Conservation (phyloP, 2,113 vertebrate species). For the Turnix velox region DNA sequence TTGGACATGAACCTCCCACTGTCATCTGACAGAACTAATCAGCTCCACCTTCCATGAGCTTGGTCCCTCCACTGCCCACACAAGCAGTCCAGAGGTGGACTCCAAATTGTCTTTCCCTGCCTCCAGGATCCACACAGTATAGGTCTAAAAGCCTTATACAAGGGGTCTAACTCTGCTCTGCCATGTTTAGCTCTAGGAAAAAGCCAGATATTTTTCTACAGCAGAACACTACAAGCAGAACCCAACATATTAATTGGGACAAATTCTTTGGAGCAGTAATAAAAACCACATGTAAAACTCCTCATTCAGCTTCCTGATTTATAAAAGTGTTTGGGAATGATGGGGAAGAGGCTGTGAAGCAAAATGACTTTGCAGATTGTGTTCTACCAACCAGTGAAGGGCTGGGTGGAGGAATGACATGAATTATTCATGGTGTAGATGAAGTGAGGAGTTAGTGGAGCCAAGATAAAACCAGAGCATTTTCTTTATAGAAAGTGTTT, state of each 20-base stretch:
- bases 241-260: not conserved
- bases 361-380: not conserved
- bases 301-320: not conserved
- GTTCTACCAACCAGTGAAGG: not conserved
- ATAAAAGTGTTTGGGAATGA: not conserved
- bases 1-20: not conserved
- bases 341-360: not conserved
- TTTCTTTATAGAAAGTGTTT: not conserved
- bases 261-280: not conserved
- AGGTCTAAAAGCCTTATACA: not conserved
- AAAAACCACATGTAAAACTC: not conserved
- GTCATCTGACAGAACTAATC: not conserved
- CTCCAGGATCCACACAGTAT: not conserved
- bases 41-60: not conserved
- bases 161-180: not conserved
- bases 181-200: too few relatives aligned
- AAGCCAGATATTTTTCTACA: not conserved
- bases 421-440: not conserved
- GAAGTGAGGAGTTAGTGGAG: not conserved
- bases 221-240: not conserved
- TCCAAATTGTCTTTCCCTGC: not conserved
- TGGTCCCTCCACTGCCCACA: not conserved
- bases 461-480: not conserved
- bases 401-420: not conserved
- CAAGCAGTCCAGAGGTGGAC: not conserved